Evolutionary conservation across 2,888 invertebrate species (phyloP), one percentile per base, ranked within the genome.

Genomic region (Hyposoter didymator): DNA sequence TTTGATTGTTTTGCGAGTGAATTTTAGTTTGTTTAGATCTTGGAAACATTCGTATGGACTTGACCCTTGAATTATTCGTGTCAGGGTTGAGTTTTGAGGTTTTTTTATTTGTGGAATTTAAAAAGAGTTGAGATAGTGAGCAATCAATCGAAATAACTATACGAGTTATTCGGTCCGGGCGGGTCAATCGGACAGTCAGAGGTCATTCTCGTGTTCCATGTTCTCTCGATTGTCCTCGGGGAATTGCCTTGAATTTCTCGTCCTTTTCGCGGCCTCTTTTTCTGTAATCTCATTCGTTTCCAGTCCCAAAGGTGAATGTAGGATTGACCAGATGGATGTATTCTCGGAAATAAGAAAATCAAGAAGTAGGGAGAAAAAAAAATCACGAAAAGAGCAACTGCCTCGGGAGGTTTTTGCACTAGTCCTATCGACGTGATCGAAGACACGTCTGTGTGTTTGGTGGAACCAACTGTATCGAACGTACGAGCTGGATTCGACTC

Each of bases 301-400:
- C 39, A 59, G 67, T 67, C 72, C 47, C 83, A 17, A 43, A 52
- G 73, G 67, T 47, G 47, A 28, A 74, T 39, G 62, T 52, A 79
- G 19, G 28, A 69, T 66, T 39, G 73, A 69, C 45, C 43, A 75
- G 67, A 84, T 74, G 74, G 49, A 69, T 47, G 32, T 69, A 72
- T 74, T 32, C 72, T 19, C 28, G 55, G 43, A 28, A 70, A 62
- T 49, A 83, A 66, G 19, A 47, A 35, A 75, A 39, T 28, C 47
- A 59, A 28, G 59, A 14, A 59, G 59, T 28, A 28, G 14, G 62
- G 19, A 39, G 52, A 22, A 45, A 59, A 72, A 67, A n/a, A 39
- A 80, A 73, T 59, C 72, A 43, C 32, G 55, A 47, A 62, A 39
- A 70, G 32, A 52, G 35, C 47, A 69, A 74, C 74, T 74, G 49